A percentile compares a stretch with the other conserved stretches of the same genome.
These are phyloP conservation scores for Henicopernis longicauda DNA, from an alignment of 2,113 vertebrate species.

Conservation along the genomic window DNA sequence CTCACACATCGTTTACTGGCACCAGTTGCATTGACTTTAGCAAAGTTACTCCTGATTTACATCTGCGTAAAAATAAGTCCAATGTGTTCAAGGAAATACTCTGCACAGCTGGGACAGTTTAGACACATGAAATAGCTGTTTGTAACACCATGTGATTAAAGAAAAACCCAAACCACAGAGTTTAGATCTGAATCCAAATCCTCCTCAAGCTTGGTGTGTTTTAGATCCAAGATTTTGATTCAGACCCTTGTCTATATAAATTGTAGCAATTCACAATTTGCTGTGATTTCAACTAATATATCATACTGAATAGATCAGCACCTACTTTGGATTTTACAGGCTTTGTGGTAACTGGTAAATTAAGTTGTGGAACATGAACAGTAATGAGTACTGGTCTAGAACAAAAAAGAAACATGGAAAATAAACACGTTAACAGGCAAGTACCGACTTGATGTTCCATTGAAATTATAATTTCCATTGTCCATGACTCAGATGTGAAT, in stretches of 20 bases:
- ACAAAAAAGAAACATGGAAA: background rate
- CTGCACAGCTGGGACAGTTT: conserved; percentile 54
- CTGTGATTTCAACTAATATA: background rate
- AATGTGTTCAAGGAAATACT: conserved; percentile 13
- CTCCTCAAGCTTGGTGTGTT: background rate
- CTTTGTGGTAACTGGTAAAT: background rate
- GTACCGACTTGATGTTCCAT: background rate
- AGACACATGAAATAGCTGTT: conserved; percentile 49
- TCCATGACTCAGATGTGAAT: background rate
- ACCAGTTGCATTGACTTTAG: background rate
- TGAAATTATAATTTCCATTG: background rate
- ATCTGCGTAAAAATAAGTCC: background rate
- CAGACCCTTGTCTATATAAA: background rate
- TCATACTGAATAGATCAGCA: background rate
- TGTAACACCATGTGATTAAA: conserved; percentile 56
- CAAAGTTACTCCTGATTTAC: conserved; percentile 6
- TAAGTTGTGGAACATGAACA: background rate
- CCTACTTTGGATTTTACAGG: background rate
- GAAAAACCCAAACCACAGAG: conserved; percentile 28
- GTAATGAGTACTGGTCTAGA: background rate
- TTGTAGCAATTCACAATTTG: background rate
- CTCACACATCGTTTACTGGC: background rate
- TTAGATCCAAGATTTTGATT: conserved; percentile 24
- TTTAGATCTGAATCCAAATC: conserved; percentile 42
- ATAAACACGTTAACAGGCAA: background rate